These are phyloP conservation scores for Trilocha varians DNA, from an alignment of 2,888 invertebrate genomes.

Conservation along the genomic window DNA sequence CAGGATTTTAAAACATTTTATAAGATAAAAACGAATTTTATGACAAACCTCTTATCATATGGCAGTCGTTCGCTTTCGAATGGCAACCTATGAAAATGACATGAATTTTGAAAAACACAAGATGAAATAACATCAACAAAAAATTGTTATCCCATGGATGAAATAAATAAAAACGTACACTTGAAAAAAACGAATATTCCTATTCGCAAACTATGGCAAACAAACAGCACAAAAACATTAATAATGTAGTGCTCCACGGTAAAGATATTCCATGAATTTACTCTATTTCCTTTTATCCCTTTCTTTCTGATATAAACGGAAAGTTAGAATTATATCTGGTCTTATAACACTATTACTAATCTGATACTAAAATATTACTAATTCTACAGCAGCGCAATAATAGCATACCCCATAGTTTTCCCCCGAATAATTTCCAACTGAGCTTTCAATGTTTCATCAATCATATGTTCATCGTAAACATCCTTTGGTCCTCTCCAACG, in stretches of 20 bases:
- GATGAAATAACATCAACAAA: background rate
- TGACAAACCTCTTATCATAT: constrained; percentile 57
- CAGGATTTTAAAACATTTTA: no score
- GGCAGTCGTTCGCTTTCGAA: constrained; percentile 52
- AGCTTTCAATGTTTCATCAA: constrained; percentile 86
- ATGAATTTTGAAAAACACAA: constrained; percentile 9
- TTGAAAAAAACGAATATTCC: no score
- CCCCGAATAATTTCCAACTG: constrained; percentile 91
- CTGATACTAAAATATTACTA: constrained; percentile 2
- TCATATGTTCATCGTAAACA: constrained; percentile 90
- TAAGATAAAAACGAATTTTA: constrained; percentile 7
- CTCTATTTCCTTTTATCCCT: constrained; percentile 8
- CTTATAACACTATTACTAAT: background rate
- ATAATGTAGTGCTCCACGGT: no score
- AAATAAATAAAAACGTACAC: no score
- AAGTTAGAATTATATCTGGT: background rate
- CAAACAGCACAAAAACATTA: no score
- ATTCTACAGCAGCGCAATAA: constrained; percentile 2
- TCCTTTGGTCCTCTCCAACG: constrained; percentile 88
- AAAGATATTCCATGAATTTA: no score
- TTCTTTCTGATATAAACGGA: background rate
- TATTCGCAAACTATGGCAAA: no score
- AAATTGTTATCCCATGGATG: no score
- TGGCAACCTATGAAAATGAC: constrained; percentile 24
- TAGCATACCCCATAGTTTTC: constrained; percentile 84